A percentile compares a stretch with the other conserved stretches of the same genome.
Evolutionary conservation across 2,113 vertebrate genomes (phyloP).

Genomic region (Aix galericulata): DNA sequence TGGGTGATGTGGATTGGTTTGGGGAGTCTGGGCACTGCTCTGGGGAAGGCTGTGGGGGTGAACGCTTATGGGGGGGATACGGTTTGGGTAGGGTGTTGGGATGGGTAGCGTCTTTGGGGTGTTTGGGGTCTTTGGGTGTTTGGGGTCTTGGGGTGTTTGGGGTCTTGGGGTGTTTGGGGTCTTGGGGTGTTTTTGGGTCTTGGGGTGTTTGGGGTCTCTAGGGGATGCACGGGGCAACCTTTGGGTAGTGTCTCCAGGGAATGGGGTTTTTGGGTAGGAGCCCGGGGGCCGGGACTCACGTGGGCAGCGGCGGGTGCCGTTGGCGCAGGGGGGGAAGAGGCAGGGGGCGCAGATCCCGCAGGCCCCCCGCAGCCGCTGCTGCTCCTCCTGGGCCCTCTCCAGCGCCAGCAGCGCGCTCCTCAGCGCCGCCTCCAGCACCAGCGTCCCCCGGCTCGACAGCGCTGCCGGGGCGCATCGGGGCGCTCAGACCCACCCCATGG

Average conservation of each 20-base stretch:
- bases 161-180: too few species aligned
- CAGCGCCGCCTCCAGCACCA: slow-evolving; percentile 86
- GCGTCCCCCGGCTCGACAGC: slow-evolving; percentile 84
- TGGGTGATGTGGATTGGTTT: neutral
- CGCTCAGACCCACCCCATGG: neutral
- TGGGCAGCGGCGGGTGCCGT: slow-evolving; percentile 75
- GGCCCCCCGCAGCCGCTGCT: slow-evolving; percentile 65
- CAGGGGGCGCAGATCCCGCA: slow-evolving; percentile 82
- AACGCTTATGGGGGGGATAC: neutral
- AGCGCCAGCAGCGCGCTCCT: slow-evolving; percentile 81
- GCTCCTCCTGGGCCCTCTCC: slow-evolving; percentile 76
- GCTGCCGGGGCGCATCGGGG: slow-evolving; percentile 59
- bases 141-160: too few species aligned
- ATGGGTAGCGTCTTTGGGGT: too few species aligned
- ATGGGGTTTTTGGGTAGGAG: neutral
- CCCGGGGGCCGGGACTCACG: neutral
- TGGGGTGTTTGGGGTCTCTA: too few species aligned
- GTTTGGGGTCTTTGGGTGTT: too few species aligned
- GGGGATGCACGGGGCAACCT: neutral
- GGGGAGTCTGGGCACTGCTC: neutral
- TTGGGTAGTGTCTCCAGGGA: neutral
- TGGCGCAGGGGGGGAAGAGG: slow-evolving; percentile 85
- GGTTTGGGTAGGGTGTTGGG: neutral
- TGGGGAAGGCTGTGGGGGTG: neutral
- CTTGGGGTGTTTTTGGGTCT: too few species aligned